These are phyloP conservation scores for Spodoptera litura DNA, from an alignment of 1,140 invertebrate species.

Conservation along the genomic window DNA sequence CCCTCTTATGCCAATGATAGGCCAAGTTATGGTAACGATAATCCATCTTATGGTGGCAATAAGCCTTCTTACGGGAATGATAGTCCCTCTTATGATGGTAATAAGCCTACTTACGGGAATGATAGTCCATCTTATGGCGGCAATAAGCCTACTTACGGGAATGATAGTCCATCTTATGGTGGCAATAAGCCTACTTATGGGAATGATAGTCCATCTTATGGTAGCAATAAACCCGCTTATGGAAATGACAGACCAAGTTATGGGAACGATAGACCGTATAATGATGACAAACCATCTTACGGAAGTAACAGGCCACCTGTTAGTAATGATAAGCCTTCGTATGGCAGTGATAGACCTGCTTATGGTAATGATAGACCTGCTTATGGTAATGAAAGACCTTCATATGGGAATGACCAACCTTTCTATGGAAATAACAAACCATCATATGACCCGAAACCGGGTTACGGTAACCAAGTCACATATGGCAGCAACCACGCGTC, in stretches of 20 bases:
- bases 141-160: background rate
- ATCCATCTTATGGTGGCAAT: background rate
- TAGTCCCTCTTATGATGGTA: constrained; percentile 1
- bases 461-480: too few relatives aligned
- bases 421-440: background rate
- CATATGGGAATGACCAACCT: background rate
- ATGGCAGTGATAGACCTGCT: constrained; percentile 16
- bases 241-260: background rate
- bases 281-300: too few relatives aligned
- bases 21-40: background rate
- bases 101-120: background rate
- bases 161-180: constrained; percentile 40
- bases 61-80: constrained; percentile 28
- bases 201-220: background rate
- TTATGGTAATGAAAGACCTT: constrained; percentile 9
- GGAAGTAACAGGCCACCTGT: too few relatives aligned
- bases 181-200: constrained; percentile 30
- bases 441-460: too few relatives aligned
- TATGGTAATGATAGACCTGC: constrained; percentile 32
- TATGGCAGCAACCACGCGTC: constrained; percentile 13
- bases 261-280: too few relatives aligned
- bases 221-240: background rate
- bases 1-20: constrained; percentile 13
- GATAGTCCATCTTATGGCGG: background rate
- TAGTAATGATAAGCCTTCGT: too few relatives aligned